phyloP scores from a whole-genome alignment of 2,888 invertebrate species.

The Polydrusus tereticollis region DNA sequence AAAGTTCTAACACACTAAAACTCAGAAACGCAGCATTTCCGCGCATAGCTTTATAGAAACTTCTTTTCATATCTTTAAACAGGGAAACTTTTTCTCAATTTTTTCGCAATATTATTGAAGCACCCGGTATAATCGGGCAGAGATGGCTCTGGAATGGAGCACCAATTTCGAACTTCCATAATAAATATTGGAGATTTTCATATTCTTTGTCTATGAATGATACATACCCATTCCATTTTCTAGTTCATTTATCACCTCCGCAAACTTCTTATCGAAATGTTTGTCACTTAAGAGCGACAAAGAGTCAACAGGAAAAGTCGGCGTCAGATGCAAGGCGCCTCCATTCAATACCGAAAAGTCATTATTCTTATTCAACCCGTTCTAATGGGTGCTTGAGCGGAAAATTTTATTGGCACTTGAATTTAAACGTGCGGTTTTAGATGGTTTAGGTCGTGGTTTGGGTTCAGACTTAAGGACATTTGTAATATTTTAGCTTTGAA shows the following conservation, averaged over 20 bases:
- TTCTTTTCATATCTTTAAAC: too few relatives aligned
- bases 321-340: conserved; percentile 1
- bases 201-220: background rate
- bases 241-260: background rate
- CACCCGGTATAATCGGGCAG: too few relatives aligned
- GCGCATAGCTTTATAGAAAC: too few relatives aligned
- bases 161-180: too few relatives aligned
- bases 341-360: conserved; percentile 10
- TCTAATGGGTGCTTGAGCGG: conserved; percentile 11
- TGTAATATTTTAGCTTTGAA: background rate
- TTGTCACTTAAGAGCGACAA: conserved; percentile 10
- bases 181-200: too few relatives aligned
- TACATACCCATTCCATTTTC: background rate
- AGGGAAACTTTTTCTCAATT: too few relatives aligned
- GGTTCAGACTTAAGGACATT: background rate
- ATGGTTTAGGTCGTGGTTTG: too few relatives aligned
- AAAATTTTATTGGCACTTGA: conserved; percentile 15
- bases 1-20: too few relatives aligned
- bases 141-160: too few relatives aligned
- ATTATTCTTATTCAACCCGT: conserved; percentile 11
- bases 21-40: too few relatives aligned
- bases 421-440: background rate
- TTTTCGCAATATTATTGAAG: too few relatives aligned
- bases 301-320: conserved; percentile 15
- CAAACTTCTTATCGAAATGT: conserved; percentile 12